Evolutionary conservation across 2,888 invertebrate species (phyloP).

Genomic region (Scrobipalpa costella): DNA sequence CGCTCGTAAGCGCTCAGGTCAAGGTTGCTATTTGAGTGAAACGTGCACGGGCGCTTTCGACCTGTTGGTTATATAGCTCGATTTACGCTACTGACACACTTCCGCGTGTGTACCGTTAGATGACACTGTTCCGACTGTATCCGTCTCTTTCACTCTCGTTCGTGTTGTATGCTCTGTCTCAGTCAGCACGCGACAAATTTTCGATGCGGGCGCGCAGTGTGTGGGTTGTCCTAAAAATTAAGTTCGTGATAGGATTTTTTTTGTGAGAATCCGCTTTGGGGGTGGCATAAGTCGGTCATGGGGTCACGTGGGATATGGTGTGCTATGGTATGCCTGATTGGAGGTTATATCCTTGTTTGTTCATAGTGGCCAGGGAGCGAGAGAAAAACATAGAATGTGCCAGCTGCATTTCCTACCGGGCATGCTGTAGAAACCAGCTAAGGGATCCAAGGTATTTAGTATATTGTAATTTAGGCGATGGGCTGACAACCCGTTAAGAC

Average conservation of each 20-base stretch:
- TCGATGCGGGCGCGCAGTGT: conserved; percentile 76
- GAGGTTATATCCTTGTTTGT: conserved; percentile 10
- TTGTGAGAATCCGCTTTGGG: conserved; percentile 54
- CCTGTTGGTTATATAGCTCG: conserved; percentile 50
- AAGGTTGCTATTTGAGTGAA: conserved; percentile 64
- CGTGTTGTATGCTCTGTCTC: conserved; percentile 56
- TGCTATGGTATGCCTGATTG: background rate
- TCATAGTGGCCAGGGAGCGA: background rate
- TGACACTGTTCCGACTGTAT: conserved; percentile 69
- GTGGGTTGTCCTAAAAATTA: conserved; percentile 77
- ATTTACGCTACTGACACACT: conserved; percentile 80
- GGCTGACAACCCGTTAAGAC: no score
- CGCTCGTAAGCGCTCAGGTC: conserved; percentile 57
- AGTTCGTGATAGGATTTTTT: conserved; percentile 75
- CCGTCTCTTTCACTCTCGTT: conserved; percentile 77
- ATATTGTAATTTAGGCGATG: no score
- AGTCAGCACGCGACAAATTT: conserved; percentile 74
- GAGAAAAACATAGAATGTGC: no score
- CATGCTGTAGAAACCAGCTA: no score
- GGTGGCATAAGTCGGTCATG: conserved; percentile 56
- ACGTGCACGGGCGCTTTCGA: conserved; percentile 52
- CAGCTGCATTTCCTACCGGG: no score
- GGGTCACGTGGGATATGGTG: conserved; percentile 54
- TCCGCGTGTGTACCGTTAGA: conserved; percentile 78
- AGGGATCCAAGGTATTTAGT: no score